phyloP scores from a whole-genome alignment of 1,140 invertebrate genomes.

The Aricia agestis region DNA sequence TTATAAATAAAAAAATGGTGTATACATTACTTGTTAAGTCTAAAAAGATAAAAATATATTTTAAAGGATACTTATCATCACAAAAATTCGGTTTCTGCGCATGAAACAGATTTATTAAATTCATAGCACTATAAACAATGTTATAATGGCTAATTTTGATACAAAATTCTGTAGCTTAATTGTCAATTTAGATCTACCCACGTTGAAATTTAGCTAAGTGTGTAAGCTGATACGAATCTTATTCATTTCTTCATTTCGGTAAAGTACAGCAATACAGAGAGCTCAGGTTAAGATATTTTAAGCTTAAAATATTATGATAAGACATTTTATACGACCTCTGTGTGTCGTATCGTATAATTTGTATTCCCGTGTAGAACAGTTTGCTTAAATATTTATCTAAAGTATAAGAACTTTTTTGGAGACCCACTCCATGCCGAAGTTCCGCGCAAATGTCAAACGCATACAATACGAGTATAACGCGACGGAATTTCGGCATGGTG shows the following conservation, averaged over 20 bases:
- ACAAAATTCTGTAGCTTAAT: neutral
- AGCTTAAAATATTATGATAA: neutral
- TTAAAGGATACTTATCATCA: too few species aligned
- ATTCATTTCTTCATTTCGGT: neutral
- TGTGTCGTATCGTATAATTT: neutral
- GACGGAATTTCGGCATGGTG: too few species aligned
- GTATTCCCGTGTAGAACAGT: neutral
- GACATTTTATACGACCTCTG: neutral
- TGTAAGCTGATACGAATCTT: neutral
- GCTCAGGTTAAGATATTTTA: neutral
- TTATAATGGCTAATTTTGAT: neutral
- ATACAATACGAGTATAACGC: too few species aligned
- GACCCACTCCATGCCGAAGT: too few species aligned
- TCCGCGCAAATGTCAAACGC: too few species aligned
- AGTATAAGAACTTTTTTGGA: neutral
- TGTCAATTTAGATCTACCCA: neutral
- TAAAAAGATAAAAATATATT: too few species aligned
- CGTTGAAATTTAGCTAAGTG: neutral
- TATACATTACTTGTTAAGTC: too few species aligned
- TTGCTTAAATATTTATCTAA: neutral
- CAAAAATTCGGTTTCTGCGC: neutral
- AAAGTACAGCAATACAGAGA: neutral
- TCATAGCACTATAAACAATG: too few species aligned
- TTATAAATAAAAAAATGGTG: too few species aligned
- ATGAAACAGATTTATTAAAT: neutral